A percentile compares a stretch with the other conserved stretches of the same genome.
These are phyloP conservation scores for Drosophila busckii DNA, from an alignment of 1,140 invertebrate species.

Conservation along the genomic window DNA sequence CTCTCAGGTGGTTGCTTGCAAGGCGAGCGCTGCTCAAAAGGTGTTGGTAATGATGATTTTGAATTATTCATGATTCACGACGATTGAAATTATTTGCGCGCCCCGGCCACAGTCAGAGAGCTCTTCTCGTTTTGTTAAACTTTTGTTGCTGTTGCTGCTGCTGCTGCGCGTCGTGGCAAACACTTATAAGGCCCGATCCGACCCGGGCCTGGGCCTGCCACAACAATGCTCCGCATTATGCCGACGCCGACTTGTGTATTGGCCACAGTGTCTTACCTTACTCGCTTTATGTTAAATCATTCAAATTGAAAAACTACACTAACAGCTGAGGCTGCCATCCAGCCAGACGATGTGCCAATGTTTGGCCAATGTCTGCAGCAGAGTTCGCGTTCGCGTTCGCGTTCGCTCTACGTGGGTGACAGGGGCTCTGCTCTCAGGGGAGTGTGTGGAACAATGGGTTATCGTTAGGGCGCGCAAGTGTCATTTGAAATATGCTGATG, in stretches of 20 bases:
- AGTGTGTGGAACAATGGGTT: constrained; percentile 21
- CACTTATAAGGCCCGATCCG: constrained; percentile 73
- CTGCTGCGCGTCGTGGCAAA: constrained; percentile 50
- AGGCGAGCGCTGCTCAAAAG: constrained; percentile 63
- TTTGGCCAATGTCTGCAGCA: constrained; percentile 33
- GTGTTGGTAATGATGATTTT: constrained; percentile 77
- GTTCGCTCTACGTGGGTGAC: neutral
- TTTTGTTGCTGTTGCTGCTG: constrained; percentile 28
- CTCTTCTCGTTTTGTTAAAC: constrained; percentile 1
- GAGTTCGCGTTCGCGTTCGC: too few species aligned
- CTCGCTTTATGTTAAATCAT: constrained; percentile 74
- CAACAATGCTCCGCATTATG: constrained; percentile 52
- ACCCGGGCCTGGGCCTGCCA: too few species aligned
- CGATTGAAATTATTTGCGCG: constrained; percentile 76
- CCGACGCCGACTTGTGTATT: constrained; percentile 18
- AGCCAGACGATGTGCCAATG: constrained; percentile 34
- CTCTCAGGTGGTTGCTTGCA: constrained; percentile 56
- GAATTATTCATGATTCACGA: constrained; percentile 77
- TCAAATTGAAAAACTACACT: constrained; percentile 71
- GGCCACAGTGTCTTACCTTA: constrained; percentile 43
- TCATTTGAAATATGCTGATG: constrained; percentile 55
- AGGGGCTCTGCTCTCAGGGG: constrained; percentile 36
- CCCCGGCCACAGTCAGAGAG: too few species aligned
- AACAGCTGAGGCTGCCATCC: constrained; percentile 60
- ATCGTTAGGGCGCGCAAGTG: constrained; percentile 50